Evolutionary conservation across 2,888 invertebrate species (phyloP).

Genomic region (Timema cristinae): DNA sequence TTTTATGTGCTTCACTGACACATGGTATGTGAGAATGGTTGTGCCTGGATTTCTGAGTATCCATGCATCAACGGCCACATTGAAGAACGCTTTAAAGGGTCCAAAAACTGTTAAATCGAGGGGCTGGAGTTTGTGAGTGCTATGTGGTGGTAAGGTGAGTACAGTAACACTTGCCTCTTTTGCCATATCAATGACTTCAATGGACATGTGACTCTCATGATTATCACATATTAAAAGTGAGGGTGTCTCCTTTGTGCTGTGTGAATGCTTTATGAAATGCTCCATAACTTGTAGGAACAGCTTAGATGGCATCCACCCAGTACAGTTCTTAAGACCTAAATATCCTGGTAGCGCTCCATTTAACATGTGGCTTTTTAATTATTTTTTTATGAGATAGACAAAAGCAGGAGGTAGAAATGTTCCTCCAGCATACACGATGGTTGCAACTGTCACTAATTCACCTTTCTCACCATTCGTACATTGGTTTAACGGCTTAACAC

Average conservation of each 20-base stretch:
- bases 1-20: too few relatives aligned
- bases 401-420: slow-evolving; percentile 10
- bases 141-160: not conserved
- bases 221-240: slow-evolving; percentile 9
- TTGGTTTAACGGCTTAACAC: not conserved
- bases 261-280: slow-evolving; percentile 4
- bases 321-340: not conserved
- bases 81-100: too few relatives aligned
- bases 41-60: too few relatives aligned
- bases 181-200: slow-evolving; percentile 7
- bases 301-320: not conserved
- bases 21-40: too few relatives aligned
- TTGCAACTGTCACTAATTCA: not conserved
- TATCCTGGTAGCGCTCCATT: slow-evolving; percentile 8
- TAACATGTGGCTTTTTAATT: not conserved
- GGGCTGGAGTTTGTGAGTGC: not conserved
- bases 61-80: too few relatives aligned
- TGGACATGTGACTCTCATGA: slow-evolving; percentile 2
- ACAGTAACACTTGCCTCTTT: slow-evolving; percentile 4
- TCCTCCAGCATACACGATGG: not conserved
- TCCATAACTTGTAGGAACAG: not conserved
- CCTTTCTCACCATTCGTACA: not conserved
- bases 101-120: too few relatives aligned
- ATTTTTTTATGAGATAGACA: not conserved
- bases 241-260: slow-evolving; percentile 4